Base-by-base conservation (phyloP, 2,797 vertebrate species). In the Urophycis tenuis region DNA sequence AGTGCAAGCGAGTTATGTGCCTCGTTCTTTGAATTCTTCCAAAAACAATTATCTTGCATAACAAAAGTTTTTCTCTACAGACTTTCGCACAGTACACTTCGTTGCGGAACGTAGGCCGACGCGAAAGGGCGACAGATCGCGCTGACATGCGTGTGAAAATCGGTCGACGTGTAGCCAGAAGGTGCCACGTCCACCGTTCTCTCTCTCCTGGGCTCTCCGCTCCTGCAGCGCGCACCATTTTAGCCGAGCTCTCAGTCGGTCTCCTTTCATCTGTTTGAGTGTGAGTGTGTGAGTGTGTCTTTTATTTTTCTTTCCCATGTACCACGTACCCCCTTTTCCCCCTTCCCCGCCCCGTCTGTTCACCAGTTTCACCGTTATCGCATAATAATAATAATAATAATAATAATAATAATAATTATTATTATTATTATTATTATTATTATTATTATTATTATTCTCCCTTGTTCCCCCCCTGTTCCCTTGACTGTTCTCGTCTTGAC, bases 131-230 rank as follows among this genome's bases (percentile, higher is more conserved):
- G 3, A 53, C 11, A 69, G 60, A 22, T 83, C 80, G 81, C 70
- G 19, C 69, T 69, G 82, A 71, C 82, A 74, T 87, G 60, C 84
- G 84, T 84, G 82, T 74, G 73, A 78, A 49, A 78, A 78, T 76
- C 64, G 81, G 85, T 85, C 88, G 88, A 92, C 91, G 88, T 91
- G 91, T 88, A 80, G 75, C 82, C 82, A 85, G 85, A 81, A 85
- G 85, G 87, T 91, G 91, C 90, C 91, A 92, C 91, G 91, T 92
- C 90, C 89, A 88, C 90, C 34, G 19, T 45, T 70, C 72, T 70
- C 72, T 79, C 74, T 33, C 71, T 29, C 74, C 30, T 64, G 69
- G 67, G 41, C 36, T 39, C 72, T 45, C 72, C 34, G 32, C 7
- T 30, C 29, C 29, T 79, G 78, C 78, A 22, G 49, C 33, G 74